Conservation (phyloP, 37 sponge, comb jelly and placozoan species). For the Bolinopsis microptera region DNA sequence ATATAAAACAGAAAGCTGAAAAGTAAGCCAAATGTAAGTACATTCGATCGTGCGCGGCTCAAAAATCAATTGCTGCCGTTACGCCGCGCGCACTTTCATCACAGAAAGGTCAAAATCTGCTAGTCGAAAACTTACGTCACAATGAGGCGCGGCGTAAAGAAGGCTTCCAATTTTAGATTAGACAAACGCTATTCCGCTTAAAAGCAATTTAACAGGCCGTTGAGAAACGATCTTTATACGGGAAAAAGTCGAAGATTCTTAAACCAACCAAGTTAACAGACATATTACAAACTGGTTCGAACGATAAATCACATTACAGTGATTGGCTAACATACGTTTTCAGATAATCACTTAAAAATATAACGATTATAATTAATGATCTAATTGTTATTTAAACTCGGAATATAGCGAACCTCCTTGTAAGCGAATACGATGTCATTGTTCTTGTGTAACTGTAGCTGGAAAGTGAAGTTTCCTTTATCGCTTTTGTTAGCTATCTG, state of each 20-base stretch:
- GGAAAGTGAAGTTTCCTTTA: conserved; percentile 22
- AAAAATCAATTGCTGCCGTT: not conserved
- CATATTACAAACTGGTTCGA: too few species aligned
- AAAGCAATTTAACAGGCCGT: too few species aligned
- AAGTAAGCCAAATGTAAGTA: too few species aligned
- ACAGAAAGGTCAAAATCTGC: not conserved
- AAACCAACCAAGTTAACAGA: too few species aligned
- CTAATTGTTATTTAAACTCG: not conserved
- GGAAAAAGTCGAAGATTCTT: too few species aligned
- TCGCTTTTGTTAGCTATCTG: not conserved
- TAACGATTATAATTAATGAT: not conserved
- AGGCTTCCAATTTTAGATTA: not conserved
- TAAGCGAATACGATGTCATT: conserved; percentile 54
- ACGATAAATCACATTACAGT: too few species aligned
- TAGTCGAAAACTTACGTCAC: too few species aligned
- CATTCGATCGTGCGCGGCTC: not conserved
- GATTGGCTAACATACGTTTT: not conserved
- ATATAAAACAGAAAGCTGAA: too few species aligned
- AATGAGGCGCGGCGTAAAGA: not conserved
- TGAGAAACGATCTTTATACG: too few species aligned
- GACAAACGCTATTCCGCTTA: not conserved
- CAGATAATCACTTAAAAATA: not conserved
- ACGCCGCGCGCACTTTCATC: not conserved
- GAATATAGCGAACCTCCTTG: conserved; percentile 5
- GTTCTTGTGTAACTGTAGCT: conserved; percentile 33